Conservation (phyloP, 1,140 invertebrate species). For the Magallana gigas region DNA sequence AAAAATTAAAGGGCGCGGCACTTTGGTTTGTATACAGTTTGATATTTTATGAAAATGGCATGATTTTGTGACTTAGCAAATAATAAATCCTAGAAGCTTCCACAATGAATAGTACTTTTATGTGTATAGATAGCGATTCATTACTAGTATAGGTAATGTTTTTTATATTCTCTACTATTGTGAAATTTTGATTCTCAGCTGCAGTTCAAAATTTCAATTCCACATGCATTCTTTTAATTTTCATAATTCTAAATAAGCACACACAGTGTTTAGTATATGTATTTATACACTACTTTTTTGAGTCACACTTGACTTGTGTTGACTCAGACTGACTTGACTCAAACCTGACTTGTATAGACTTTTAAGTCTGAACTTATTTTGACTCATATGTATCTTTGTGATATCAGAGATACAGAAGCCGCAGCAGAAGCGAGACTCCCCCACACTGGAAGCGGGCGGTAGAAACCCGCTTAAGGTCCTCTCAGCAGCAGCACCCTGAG, state of each 20-base stretch:
- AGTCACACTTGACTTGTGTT: too few relatives aligned
- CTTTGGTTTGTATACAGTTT: constrained; percentile 61
- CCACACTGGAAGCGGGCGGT: constrained; percentile 70
- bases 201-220: too few relatives aligned
- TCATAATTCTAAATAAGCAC: too few relatives aligned
- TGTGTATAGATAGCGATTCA: too few relatives aligned
- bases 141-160: too few relatives aligned
- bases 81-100: neutral
- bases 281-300: too few relatives aligned
- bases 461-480: constrained; percentile 49
- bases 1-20: constrained; percentile 70
- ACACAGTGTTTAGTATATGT: too few relatives aligned
- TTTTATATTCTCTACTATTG: too few relatives aligned
- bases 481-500: constrained; percentile 45
- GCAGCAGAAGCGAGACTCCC: constrained; percentile 66
- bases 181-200: too few relatives aligned
- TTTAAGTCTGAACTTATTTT: neutral
- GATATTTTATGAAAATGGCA: neutral
- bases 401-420: constrained; percentile 65
- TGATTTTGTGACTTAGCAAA: neutral
- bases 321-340: too few relatives aligned
- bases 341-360: too few relatives aligned
- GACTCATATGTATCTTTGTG: neutral
- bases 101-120: neutral
- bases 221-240: too few relatives aligned